Evolutionary conservation across 2,113 vertebrate genomes (phyloP).

Genomic region (Nycticebus coucang): DNA sequence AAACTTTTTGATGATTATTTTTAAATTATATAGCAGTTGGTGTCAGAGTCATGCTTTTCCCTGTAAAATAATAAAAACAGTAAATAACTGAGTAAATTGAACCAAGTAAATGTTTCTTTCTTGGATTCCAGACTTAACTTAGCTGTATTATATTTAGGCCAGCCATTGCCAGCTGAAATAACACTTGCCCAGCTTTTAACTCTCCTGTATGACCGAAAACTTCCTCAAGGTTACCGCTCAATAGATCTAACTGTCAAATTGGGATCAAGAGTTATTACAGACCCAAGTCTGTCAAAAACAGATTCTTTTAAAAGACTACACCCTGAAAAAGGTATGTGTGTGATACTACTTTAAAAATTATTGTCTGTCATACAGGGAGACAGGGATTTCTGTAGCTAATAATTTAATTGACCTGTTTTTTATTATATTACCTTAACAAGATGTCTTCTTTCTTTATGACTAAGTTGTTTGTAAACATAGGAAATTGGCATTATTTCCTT

Average conservation of each 20-base stretch:
- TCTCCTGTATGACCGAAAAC: constrained; percentile 96
- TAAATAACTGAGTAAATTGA: not conserved
- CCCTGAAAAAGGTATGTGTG: constrained; percentile 95
- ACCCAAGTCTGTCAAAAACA: constrained; percentile 97
- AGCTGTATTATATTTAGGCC: constrained; percentile 87
- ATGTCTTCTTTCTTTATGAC: not conserved
- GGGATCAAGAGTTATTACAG: constrained; percentile 98
- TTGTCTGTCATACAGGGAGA: not conserved
- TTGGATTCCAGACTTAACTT: constrained; percentile 58
- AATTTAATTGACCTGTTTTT: constrained; percentile 21
- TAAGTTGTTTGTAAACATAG: constrained; percentile 11
- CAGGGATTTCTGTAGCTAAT: not conserved
- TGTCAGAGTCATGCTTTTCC: not conserved
- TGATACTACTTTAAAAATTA: not conserved
- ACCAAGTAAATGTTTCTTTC: not conserved
- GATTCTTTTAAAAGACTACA: constrained; percentile 98
- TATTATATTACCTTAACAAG: not conserved
- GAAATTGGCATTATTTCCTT: constrained; percentile 6
- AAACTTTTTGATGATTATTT: not conserved
- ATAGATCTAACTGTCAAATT: constrained; percentile 97
- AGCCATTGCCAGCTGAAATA: constrained; percentile 97
- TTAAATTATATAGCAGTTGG: constrained; percentile 38
- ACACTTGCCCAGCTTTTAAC: constrained; percentile 97
- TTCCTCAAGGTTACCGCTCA: constrained; percentile 97
- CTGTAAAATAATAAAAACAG: not conserved